Base-by-base conservation (phyloP, 1,140 invertebrate species). In the Bombus superbus region DNA sequence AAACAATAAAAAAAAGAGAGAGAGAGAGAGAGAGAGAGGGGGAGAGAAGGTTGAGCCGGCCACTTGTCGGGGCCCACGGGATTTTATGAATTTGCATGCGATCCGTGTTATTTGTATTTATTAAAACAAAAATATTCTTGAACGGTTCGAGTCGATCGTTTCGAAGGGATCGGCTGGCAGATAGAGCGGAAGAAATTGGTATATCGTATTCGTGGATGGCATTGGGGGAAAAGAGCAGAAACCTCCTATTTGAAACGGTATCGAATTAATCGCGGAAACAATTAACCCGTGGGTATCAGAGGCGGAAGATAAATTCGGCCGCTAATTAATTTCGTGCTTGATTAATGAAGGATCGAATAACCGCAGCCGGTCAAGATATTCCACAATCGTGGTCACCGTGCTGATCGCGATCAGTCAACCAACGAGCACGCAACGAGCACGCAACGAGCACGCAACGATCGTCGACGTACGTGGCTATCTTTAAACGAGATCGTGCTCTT, bases 271-370 rank as follows among this genome's bases (percentile, higher is more conserved):
- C 32, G 22, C 6, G 32, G 25, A n/a, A 42, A 47, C 44, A 57
- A 44, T 81, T 80, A 53, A 47, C 32, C 22, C n/a, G 3, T 0
- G 22, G 13, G 3, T 40, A n/a, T 35, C 35, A 42, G 5, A 32
- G 6, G 15, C 28, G 38, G 4, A 47, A 53, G 77, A 69, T 69
- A 53, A 80, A 80, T 80, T 69, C 44, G 8, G 8, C 22, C 44
- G 44, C 15, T 69, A 71, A 81, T 71, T 81, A 57, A 81, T 81
- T 72, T 32, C 35, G 35, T 11, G 32, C 25, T 57, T 57, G 79
- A 71, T 59, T 40, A 72, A 57, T 6, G 35, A 53, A n/a, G 25
- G 35, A 71, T 38, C 78, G 40, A 71, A 35, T 22, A 53, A 71
- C 35, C 44, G 8, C 25, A 32, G 9, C 10, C 25, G 15, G 4